Base-by-base conservation (phyloP, 2,888 invertebrate genomes). In the Halictus quadricinctus region DNA sequence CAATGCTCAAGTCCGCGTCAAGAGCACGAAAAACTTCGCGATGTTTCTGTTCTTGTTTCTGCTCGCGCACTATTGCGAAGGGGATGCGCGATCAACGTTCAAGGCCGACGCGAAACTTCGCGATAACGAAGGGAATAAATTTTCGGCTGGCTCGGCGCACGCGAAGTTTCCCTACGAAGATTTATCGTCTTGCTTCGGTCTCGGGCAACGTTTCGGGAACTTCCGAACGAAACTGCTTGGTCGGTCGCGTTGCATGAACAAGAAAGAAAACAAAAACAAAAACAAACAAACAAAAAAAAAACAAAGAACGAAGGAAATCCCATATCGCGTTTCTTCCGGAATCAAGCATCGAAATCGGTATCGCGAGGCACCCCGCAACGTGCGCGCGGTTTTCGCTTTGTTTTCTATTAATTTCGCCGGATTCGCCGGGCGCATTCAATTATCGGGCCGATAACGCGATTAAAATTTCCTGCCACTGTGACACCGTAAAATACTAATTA, bases 101-200 rank as follows among this genome's bases (percentile, higher is more conserved):
- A 89, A 89, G 88, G 87, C 86, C 87, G 87, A 50, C 84, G 81
- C 75, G 89, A 89, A 85, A 84, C 85, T 81, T 50, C 58, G 72
- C 82, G 89, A 89, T 89, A 89, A 89, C 87, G 89, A 89, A 89
- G 85, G 84, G 81, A 87, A 89, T 89, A 88, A 88, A 89, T 89
- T 89, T 89, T 85, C 83, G 74, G 76, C 76, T 78, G 58, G 85
- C 87, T 86, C 84, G 43, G n/a, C 18, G 54, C 50, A 48, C 50
- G 79, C 76, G 75, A 74, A 89, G 84, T 69, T 89, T 88, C 74
- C 84, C 60, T 74, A 64, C 69, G 75, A 82, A 84, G 88, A 89
- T 89, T 89, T 88, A 89, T 89, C 81, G 77, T 80, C 69, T 60
- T 50, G 75, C 82, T 64, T 75, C 82, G 76, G 69, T 81, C 74